Evolutionary conservation across 2,113 vertebrate species (phyloP), one percentile per base, ranked within the genome.

Genomic region (Eurypyga helias): DNA sequence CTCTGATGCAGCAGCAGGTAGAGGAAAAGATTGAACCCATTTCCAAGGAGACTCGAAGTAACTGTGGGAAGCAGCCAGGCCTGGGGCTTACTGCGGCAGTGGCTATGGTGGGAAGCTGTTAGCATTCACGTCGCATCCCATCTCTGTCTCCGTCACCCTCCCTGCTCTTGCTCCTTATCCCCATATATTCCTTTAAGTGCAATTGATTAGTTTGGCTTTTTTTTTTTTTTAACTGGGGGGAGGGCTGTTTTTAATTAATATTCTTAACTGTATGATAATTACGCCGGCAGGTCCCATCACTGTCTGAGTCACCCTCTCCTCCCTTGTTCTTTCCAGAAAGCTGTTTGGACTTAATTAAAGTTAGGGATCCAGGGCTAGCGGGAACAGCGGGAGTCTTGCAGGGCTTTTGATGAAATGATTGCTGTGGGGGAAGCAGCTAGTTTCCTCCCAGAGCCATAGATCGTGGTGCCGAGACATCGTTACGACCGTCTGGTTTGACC

Each of bases 321-420:
- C 83, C 82, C 51, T 79, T 54, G 21, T 73, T 90, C 73, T 85
- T 95, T 78, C 1, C 0, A 78, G 84, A 72, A 90, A 46, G 84
- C 89, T 86, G 83, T 62, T 88, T 87, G 95, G 93, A 85, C 95
- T 97, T 97, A 95, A 95, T 97, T 97, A 94, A 92, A 97, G 89
- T 92, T 82, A 65, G 82, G 86, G 89, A 92, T 95, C 81, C 54
- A 64, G 82, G 92, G 96, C 94, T 96, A 84, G 83, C 15, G 9
- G 89, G 93, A 95, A 49, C 95, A 95, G 96, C 72, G 2, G 86
- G 94, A 92, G 83, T n/a, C 77, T 60, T 89, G 90, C 77, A 92
- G 87, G 83, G 94, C 43, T 95, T 72, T 79, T 73, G 81, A 78
- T 96, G 88, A 77, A 94, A 77, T 93, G 92, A 92, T 95, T 87